Conservation (phyloP, 2,797 vertebrate genomes). For the Chaunax sp. region DNA sequence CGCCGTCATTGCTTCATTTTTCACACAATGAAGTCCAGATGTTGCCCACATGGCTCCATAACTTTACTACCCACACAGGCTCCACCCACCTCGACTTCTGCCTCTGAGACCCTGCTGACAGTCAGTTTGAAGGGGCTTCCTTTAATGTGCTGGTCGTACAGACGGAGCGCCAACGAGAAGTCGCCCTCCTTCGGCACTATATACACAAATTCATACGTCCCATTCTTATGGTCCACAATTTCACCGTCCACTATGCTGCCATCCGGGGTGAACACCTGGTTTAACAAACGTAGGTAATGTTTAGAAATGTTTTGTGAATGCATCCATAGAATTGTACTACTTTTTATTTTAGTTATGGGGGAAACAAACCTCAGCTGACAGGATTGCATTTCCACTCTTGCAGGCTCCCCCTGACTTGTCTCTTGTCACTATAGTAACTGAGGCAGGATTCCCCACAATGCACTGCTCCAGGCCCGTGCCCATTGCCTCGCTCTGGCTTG, state of each 20-base stretch:
- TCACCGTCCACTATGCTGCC: constrained; percentile 95
- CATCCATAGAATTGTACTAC: background rate
- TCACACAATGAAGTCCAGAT: too few species aligned
- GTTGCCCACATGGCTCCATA: too few species aligned
- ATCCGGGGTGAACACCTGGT: constrained; percentile 91
- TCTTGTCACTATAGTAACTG: constrained; percentile 94
- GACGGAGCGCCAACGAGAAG: constrained; percentile 92
- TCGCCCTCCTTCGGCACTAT: constrained; percentile 94
- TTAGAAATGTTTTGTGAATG: accelerated
- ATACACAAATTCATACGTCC: constrained; percentile 96
- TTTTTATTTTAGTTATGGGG: background rate
- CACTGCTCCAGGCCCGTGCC: constrained; percentile 94
- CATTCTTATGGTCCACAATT: constrained; percentile 96
- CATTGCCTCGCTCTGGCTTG: constrained; percentile 94
- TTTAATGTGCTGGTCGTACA: constrained; percentile 98
- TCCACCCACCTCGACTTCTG: constrained; percentile 64
- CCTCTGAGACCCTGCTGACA: constrained; percentile 86
- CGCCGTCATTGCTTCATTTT: too few species aligned
- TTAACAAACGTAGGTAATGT: background rate
- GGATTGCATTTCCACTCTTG: constrained; percentile 92
- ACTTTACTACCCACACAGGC: too few species aligned
- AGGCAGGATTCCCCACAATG: constrained; percentile 92
- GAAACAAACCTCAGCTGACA: constrained; percentile 88
- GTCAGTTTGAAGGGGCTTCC: constrained; percentile 96
- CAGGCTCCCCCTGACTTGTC: constrained; percentile 97